phyloP scores from a whole-genome alignment of 2,888 invertebrate genomes.

The Laspeyria flexula region DNA sequence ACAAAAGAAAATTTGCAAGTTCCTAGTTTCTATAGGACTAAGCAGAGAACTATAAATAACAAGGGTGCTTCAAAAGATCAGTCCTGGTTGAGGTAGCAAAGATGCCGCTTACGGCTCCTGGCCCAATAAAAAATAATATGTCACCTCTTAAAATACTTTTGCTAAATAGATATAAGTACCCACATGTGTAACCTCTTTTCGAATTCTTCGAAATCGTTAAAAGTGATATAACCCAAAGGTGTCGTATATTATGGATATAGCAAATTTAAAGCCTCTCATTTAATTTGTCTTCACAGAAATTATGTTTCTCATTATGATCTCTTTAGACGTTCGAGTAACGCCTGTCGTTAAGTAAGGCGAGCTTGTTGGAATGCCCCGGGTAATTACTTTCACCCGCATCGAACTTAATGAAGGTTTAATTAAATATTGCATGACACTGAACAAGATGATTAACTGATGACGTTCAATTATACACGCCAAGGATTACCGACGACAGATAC shows the following conservation, averaged over 20 bases:
- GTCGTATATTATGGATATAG: slow-evolving; percentile 9
- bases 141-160: too few relatives aligned
- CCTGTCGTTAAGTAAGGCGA: slow-evolving; percentile 49
- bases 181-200: neutral
- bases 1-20: too few relatives aligned
- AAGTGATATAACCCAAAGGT: neutral
- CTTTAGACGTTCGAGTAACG: slow-evolving; percentile 31
- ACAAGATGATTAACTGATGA: slow-evolving; percentile 51
- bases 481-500: slow-evolving; percentile 1
- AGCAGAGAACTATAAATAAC: too few relatives aligned
- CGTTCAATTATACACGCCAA: slow-evolving; percentile 36
- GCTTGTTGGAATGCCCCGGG: slow-evolving; percentile 55
- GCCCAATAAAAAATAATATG: too few relatives aligned
- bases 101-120: too few relatives aligned
- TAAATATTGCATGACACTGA: slow-evolving; percentile 64
- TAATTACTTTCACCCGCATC: slow-evolving; percentile 67
- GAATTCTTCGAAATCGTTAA: neutral
- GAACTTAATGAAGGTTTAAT: slow-evolving; percentile 66
- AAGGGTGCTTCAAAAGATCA: too few relatives aligned
- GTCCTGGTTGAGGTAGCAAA: too few relatives aligned
- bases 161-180: neutral
- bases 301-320: slow-evolving; percentile 28
- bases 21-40: too few relatives aligned
- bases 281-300: slow-evolving; percentile 28
- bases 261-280: slow-evolving; percentile 18